Conservation (phyloP, 2,113 vertebrate species). For the Nesoenas mayeri region DNA sequence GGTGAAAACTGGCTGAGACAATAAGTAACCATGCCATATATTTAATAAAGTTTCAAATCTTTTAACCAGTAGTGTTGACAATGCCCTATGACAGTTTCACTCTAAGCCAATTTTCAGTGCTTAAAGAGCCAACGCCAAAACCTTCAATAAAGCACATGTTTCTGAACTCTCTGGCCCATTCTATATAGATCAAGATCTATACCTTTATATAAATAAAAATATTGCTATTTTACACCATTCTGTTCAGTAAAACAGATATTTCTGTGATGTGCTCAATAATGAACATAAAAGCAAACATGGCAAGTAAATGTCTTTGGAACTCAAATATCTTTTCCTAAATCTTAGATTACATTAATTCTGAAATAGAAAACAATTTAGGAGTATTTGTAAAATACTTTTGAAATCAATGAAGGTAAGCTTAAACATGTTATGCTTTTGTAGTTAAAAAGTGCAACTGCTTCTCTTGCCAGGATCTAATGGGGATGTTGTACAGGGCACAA, state of each 20-base stretch:
- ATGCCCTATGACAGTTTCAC: background rate
- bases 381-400: background rate
- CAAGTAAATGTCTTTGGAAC: background rate
- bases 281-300: background rate
- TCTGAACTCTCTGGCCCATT: background rate
- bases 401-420: background rate
- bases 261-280: background rate
- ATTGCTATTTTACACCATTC: background rate
- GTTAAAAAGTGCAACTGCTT: background rate
- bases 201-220: background rate
- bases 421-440: background rate
- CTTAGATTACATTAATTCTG: background rate
- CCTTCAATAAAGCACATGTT: background rate
- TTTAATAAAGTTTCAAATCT: conserved; percentile 8
- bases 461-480: background rate
- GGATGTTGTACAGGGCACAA: background rate
- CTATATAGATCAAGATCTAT: background rate
- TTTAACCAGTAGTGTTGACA: background rate
- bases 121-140: background rate
- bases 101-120: background rate
- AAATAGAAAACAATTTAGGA: background rate
- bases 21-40: background rate
- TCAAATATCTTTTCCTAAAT: background rate
- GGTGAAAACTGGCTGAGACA: background rate
- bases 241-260: background rate